A percentile compares a stretch with the other conserved stretches of the same genome.
These are phyloP conservation scores for Macaria liturata DNA, from an alignment of 2,888 invertebrate species.

Conservation along the genomic window DNA sequence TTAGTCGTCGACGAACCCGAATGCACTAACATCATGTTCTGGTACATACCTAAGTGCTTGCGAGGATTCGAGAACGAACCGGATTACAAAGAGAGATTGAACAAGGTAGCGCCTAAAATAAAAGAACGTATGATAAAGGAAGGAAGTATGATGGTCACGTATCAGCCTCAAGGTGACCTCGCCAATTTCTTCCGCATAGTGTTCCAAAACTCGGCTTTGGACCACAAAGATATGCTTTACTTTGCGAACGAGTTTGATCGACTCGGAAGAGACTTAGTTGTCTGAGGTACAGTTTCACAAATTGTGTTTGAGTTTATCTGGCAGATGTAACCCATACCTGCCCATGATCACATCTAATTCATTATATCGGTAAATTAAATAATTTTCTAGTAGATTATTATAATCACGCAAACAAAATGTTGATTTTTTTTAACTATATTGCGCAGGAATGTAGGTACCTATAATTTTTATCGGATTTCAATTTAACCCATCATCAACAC, in stretches of 20 bases:
- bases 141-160: constrained; percentile 98
- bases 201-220: constrained; percentile 94
- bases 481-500: too few relatives aligned
- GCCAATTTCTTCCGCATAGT: constrained; percentile 98
- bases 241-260: constrained; percentile 94
- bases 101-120: constrained; percentile 94
- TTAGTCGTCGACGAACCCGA: constrained; percentile 91
- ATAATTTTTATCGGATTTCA: too few relatives aligned
- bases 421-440: too few relatives aligned
- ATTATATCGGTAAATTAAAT: too few relatives aligned
- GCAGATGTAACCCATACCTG: constrained; percentile 2
- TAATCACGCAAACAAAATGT: too few relatives aligned
- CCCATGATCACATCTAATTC: too few relatives aligned
- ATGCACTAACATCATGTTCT: constrained; percentile 97
- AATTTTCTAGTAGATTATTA: too few relatives aligned
- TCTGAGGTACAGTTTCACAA: constrained; percentile 45
- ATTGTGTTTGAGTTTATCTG: constrained; percentile 18
- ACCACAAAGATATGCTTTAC: constrained; percentile 92
- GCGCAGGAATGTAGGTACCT: too few relatives aligned
- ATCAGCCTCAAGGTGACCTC: constrained; percentile 92
- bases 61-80: constrained; percentile 78
- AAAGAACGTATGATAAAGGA: constrained; percentile 98
- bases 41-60: constrained; percentile 94
- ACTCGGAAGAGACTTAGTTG: constrained; percentile 86
- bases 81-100: constrained; percentile 85